Conservation (phyloP, 2,797 vertebrate genomes). For the Sphaeramia orbicularis region DNA sequence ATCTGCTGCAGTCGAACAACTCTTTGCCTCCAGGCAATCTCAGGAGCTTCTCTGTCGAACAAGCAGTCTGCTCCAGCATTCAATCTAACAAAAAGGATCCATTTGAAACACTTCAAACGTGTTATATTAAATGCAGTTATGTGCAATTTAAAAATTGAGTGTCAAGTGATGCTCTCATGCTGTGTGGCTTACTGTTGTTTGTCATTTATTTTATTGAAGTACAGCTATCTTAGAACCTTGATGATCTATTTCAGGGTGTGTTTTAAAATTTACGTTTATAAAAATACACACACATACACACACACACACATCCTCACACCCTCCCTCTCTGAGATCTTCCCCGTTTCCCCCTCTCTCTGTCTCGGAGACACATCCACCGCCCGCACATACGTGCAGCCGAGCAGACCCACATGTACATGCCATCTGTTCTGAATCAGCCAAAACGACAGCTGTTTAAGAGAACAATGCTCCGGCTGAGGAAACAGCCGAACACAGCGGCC, state of each 20-base stretch:
- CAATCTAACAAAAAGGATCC: slow-evolving; percentile 46
- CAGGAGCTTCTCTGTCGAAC: slow-evolving; percentile 56
- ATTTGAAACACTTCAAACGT: slow-evolving; percentile 50
- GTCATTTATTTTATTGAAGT: slow-evolving; percentile 24
- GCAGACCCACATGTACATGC: slow-evolving; percentile 78
- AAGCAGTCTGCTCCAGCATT: slow-evolving; percentile 56
- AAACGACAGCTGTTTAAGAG: slow-evolving; percentile 89
- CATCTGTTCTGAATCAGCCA: slow-evolving; percentile 89
- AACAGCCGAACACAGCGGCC: slow-evolving; percentile 68
- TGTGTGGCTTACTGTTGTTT: neutral
- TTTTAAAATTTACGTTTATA: slow-evolving; percentile 27
- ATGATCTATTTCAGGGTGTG: slow-evolving; percentile 24
- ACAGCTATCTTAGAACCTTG: slow-evolving; percentile 9
- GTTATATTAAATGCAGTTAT: slow-evolving; percentile 17
- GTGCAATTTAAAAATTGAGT: slow-evolving; percentile 16
- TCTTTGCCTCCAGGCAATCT: slow-evolving; percentile 71
- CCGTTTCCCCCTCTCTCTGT: slow-evolving; percentile 17
- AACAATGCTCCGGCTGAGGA: slow-evolving; percentile 83
- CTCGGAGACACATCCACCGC: slow-evolving; percentile 58
- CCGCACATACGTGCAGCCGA: slow-evolving; percentile 72
- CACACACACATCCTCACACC: slow-evolving; percentile 1
- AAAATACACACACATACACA: slow-evolving; percentile 1
- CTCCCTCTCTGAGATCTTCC: slow-evolving; percentile 14
- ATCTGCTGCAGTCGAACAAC: slow-evolving; percentile 59
- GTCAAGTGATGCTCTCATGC: slow-evolving; percentile 18